A percentile compares a stretch with the other conserved stretches of the same genome.
These are phyloP conservation scores for Lasioglossum oenotherae DNA, from an alignment of 2,888 invertebrate genomes.

Conservation along the genomic window DNA sequence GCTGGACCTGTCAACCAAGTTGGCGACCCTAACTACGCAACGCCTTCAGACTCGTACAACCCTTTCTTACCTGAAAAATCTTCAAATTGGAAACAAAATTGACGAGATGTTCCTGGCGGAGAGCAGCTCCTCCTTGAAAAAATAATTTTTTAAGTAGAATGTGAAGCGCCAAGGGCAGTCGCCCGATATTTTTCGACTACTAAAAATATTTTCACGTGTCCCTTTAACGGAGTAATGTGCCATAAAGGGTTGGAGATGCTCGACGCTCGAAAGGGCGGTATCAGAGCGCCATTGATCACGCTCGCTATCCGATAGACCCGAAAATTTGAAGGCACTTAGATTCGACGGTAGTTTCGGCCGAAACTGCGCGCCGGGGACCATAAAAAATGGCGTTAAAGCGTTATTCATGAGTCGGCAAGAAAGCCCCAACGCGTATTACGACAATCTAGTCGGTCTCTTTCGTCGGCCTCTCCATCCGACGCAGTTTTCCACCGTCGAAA, in stretches of 20 bases:
- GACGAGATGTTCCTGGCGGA: too few species aligned
- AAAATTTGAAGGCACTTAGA: constrained; percentile 30
- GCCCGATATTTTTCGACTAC: neutral
- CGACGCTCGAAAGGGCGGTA: neutral
- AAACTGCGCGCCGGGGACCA: constrained; percentile 36
- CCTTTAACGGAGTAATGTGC: neutral
- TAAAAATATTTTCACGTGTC: neutral
- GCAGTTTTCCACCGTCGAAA: neutral
- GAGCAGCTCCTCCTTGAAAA: too few species aligned
- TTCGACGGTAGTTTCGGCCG: constrained; percentile 48
- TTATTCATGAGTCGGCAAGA: constrained; percentile 68
- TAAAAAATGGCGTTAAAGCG: constrained; percentile 64
- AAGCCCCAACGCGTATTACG: constrained; percentile 44
- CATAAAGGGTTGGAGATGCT: neutral
- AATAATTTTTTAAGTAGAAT: neutral
- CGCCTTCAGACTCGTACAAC: neutral
- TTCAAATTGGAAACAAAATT: neutral
- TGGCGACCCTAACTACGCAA: neutral
- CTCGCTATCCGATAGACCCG: neutral
- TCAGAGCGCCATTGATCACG: neutral
- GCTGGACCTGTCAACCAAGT: constrained; percentile 14
- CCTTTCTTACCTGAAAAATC: neutral
- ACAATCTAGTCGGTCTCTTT: constrained; percentile 33
- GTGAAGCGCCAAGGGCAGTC: neutral
- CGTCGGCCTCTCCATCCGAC: constrained; percentile 6